phyloP scores from a whole-genome alignment of 2,888 invertebrate genomes.

The Hetaerina titia region DNA sequence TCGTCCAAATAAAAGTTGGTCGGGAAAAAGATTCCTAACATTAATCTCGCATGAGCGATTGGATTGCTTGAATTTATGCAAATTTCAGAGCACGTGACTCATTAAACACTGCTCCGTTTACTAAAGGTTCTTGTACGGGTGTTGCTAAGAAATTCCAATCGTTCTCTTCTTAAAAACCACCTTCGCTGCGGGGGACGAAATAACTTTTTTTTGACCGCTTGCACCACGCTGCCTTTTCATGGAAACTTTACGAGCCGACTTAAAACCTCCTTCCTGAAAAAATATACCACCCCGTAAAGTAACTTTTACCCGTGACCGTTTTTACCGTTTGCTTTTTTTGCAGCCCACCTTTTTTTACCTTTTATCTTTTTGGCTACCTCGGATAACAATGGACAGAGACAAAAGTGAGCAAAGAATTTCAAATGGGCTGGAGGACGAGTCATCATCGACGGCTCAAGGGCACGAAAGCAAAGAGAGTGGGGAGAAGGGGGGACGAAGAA shows the following conservation, averaged over 20 bases:
- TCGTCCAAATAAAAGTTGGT: neutral
- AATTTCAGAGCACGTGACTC: neutral
- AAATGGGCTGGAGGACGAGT: conserved; percentile 29
- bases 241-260: neutral
- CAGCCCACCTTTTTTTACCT: conserved; percentile 28
- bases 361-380: conserved; percentile 40
- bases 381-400: conserved; percentile 55
- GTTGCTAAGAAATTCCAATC: too few relatives aligned
- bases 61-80: neutral
- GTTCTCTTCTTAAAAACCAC: neutral
- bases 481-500: neutral
- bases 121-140: too few relatives aligned
- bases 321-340: conserved; percentile 4
- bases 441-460: conserved; percentile 65
- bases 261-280: conserved; percentile 18
- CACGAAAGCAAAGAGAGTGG: neutral
- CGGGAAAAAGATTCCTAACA: neutral
- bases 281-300: neutral
- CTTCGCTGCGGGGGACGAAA: conserved; percentile 5
- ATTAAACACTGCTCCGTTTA: too few relatives aligned
- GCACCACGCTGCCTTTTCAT: neutral
- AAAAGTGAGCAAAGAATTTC: conserved; percentile 49
- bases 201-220: neutral
- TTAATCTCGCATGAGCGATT: neutral
- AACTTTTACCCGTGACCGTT: conserved; percentile 28